Evolutionary conservation across 2,888 invertebrate genomes (phyloP), one percentile per base, ranked within the genome.

Genomic region (Zeuzera pyrina): DNA sequence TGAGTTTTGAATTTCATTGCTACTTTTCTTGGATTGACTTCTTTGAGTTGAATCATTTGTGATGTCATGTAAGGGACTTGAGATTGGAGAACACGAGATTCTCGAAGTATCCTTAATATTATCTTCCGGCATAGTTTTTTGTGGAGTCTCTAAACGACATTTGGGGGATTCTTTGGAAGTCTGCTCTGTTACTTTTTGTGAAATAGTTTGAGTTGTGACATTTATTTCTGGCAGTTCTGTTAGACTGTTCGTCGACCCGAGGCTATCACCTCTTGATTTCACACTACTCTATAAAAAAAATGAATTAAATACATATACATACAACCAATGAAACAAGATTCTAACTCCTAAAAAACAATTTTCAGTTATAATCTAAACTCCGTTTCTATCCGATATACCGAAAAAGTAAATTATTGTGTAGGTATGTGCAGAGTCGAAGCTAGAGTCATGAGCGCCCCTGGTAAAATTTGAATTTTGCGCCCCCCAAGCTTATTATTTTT

Each of bases 21-120:
- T 19, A 7, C 19, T 7, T 19, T 19, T 19, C 8, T 19, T 7
- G 19, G 19, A 7, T 19, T 19, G 6, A 7, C 19, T 24, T 10
- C 24, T n/a, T 6, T 2, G 10, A 21, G 16, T 12, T 19, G 11
- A 7, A 16, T 19, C 42, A 35, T 52, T 63, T 0, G 64, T 68
- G 0, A 70, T 45, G 22, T 77, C 61, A 2, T 61, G 52, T 3
- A 67, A 34, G 0, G 78, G 73, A 22, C 72, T 79, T 0, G 52
- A 39, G 42, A 79, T 65, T 0, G 79, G 76, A 2, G 78, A 79
- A 34, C 78, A 74, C 2, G 63, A 53, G 3, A 76, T 29, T 40
- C 41, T 57, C 0, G 74, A 70, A 5, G 46, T 40, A 27, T 65
- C 49, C 3, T 36, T 34, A 13, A 47, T 12, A 13, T 57, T 43